These are phyloP conservation scores for Mya arenaria DNA, from an alignment of 1,140 invertebrate genomes.

Conservation along the genomic window DNA sequence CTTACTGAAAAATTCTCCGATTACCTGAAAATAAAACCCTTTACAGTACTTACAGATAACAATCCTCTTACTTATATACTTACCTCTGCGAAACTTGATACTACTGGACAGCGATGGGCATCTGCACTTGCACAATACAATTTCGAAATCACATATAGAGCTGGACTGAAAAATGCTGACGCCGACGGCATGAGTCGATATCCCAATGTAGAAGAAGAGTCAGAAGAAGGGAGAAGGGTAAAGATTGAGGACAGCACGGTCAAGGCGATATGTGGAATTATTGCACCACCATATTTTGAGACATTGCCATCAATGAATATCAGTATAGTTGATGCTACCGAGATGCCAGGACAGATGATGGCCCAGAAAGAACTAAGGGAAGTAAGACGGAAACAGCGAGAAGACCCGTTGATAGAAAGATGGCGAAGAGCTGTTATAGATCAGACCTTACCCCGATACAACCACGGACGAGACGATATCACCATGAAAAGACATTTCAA, in stretches of 20 bases:
- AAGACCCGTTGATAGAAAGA: constrained; percentile 5
- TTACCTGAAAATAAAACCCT: constrained; percentile 42
- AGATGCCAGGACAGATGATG: background rate
- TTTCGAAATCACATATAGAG: constrained; percentile 31
- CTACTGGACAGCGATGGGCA: constrained; percentile 35
- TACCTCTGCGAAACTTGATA: constrained; percentile 47
- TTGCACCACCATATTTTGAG: background rate
- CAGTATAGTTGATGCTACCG: constrained; percentile 26
- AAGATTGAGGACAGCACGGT: constrained; percentile 16
- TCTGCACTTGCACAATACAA: constrained; percentile 1
- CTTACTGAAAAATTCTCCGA: constrained; percentile 47
- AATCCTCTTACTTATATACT: constrained; percentile 49
- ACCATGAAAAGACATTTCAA: constrained; percentile 14
- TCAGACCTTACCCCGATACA: background rate
- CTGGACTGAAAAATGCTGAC: constrained; percentile 40
- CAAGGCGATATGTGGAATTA: constrained; percentile 9
- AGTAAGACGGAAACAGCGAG: constrained; percentile 1
- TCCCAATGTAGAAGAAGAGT: background rate
- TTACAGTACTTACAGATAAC: constrained; percentile 55
- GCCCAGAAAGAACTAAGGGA: constrained; percentile 6
- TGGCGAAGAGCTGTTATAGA: constrained; percentile 14
- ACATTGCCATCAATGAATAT: background rate
- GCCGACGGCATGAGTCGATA: constrained; percentile 23
- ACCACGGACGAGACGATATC: background rate
- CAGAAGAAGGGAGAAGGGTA: background rate